Percentiles rank a stretch among this genome's conserved stretches.
Conservation (phyloP, 2,797 vertebrate species). For the Chlorospingus semifuscus region DNA sequence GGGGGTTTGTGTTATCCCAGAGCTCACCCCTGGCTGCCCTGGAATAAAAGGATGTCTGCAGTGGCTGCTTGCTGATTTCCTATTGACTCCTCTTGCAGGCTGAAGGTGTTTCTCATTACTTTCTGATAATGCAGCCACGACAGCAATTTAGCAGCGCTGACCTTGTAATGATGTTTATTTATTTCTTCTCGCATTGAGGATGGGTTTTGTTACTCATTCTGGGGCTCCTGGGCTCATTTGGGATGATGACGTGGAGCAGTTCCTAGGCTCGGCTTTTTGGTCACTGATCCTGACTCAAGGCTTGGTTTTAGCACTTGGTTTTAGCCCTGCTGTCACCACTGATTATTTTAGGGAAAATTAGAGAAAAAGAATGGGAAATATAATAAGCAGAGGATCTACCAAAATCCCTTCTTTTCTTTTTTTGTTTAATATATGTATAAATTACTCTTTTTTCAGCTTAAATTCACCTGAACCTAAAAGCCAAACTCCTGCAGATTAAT, state of each 20-base stretch:
- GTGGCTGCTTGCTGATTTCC: neutral
- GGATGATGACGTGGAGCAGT: neutral
- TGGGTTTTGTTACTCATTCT: neutral
- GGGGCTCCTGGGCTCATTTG: neutral
- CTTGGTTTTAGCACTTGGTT: neutral
- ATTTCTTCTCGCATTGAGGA: neutral
- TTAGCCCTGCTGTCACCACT: neutral
- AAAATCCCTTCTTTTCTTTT: neutral
- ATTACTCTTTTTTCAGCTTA: neutral
- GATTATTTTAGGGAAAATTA: slow-evolving; percentile 13
- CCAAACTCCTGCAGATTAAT: neutral
- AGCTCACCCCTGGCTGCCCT: neutral
- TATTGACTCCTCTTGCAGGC: slow-evolving; percentile 27
- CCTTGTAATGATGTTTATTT: slow-evolving; percentile 43
- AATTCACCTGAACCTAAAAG: neutral
- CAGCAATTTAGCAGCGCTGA: slow-evolving; percentile 6
- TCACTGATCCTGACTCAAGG: neutral
- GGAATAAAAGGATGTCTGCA: neutral
- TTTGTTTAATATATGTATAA: neutral
- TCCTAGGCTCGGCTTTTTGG: neutral
- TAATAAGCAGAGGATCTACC: neutral
- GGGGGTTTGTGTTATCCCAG: neutral
- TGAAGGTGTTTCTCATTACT: slow-evolving; percentile 49
- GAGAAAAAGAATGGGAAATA: neutral
- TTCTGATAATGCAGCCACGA: neutral